These are phyloP conservation scores for Xyliphius kryptos DNA, from an alignment of 2,113 vertebrate genomes.

Conservation along the genomic window DNA sequence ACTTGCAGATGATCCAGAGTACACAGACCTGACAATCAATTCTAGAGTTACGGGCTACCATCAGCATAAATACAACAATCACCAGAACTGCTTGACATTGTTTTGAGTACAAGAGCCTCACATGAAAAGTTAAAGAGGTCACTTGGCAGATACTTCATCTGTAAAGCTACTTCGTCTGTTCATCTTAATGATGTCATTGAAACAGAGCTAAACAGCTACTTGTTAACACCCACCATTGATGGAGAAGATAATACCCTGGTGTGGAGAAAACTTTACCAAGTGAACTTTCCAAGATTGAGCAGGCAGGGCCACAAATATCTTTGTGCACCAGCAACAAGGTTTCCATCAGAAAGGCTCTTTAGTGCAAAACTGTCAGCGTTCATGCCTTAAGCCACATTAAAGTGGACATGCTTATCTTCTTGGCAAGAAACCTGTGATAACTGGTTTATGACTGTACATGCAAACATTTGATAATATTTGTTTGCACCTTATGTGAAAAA, in stretches of 20 bases:
- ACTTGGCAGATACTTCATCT: no score
- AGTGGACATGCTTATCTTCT: neutral
- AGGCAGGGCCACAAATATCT: conserved; percentile 6
- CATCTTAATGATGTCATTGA: neutral
- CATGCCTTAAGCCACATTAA: no score
- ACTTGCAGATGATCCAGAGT: neutral
- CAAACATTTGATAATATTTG: neutral
- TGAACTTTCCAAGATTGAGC: neutral
- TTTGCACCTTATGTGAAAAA: no score
- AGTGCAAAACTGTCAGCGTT: neutral
- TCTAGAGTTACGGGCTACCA: neutral
- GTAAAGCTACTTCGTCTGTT: neutral
- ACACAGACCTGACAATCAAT: neutral
- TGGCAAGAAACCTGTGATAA: neutral
- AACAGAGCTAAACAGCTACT: conserved; percentile 8
- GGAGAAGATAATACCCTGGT: neutral
- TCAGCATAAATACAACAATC: conserved; percentile 3
- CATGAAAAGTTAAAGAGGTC: neutral
- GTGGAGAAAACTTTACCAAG: neutral
- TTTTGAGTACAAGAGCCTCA: neutral
- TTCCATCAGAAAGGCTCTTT: conserved; percentile 6
- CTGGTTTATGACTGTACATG: neutral
- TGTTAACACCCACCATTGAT: conserved; percentile 3
- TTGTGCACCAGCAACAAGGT: conserved; percentile 2
- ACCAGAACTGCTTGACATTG: conserved; percentile 9